These are phyloP conservation scores for Drosophila prolongata DNA, from an alignment of 2,888 invertebrate genomes.

Conservation along the genomic window DNA sequence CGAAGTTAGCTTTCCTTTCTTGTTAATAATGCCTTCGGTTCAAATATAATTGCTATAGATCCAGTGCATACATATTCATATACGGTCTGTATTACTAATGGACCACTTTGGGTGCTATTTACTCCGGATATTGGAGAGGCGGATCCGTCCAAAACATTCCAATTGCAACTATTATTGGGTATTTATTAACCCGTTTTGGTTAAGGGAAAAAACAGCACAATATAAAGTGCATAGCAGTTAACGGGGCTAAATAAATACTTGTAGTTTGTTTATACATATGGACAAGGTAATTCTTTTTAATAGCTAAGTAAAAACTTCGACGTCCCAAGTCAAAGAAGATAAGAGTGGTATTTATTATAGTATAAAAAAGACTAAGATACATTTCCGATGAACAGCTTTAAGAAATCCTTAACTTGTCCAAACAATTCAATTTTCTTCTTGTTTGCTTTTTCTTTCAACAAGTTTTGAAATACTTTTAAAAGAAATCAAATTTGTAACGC, in stretches of 20 bases:
- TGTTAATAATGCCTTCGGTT: slow-evolving; percentile 1
- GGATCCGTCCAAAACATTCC: slow-evolving; percentile 29
- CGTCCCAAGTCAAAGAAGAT: neutral
- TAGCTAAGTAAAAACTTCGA: neutral
- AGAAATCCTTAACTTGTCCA: neutral
- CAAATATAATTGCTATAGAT: slow-evolving; percentile 23
- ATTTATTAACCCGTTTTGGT: slow-evolving; percentile 12
- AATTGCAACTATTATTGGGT: slow-evolving; percentile 24
- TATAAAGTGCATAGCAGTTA: slow-evolving; percentile 34
- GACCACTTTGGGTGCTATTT: slow-evolving; percentile 39
- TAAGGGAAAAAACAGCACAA: slow-evolving; percentile 13
- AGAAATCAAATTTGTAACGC: slow-evolving; percentile 39
- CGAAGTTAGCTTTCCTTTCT: no score
- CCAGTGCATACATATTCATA: slow-evolving; percentile 46
- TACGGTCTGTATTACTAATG: slow-evolving; percentile 26
- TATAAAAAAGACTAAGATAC: no score
- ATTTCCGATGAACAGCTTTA: neutral
- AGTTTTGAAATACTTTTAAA: slow-evolving; percentile 22
- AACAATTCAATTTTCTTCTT: neutral
- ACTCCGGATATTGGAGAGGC: slow-evolving; percentile 50
- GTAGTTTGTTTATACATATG: no score
- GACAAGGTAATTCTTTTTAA: neutral
- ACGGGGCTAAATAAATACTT: slow-evolving; percentile 16
- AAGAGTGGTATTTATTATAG: slow-evolving; percentile 1
- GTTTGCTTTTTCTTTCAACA: neutral